Evolutionary conservation across 2,888 invertebrate species (phyloP).

Genomic region (Itoplectis maculator): DNA sequence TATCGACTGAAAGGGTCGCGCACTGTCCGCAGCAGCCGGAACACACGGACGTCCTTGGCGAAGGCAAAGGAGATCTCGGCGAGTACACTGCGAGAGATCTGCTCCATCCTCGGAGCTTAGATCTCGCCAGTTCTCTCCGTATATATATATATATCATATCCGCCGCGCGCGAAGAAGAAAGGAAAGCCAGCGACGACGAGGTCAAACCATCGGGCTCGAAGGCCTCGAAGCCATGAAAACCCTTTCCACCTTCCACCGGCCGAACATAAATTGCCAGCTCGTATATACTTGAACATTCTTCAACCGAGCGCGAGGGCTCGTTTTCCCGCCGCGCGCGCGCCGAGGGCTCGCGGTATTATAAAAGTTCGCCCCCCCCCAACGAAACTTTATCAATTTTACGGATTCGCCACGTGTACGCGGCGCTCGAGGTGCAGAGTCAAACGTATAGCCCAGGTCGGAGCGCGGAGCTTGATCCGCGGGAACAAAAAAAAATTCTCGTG

Average conservation of each 20-base stretch:
- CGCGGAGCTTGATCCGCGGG: slow-evolving; percentile 40
- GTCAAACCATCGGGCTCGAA: slow-evolving; percentile 8
- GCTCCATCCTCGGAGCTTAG: slow-evolving; percentile 3
- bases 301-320: slow-evolving; percentile 62
- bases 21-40: slow-evolving; percentile 11
- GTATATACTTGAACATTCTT: slow-evolving; percentile 82
- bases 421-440: slow-evolving; percentile 53
- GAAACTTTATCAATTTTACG: slow-evolving; percentile 84
- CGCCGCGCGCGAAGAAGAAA: not conserved
- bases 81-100: slow-evolving; percentile 49
- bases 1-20: slow-evolving; percentile 29
- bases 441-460: slow-evolving; percentile 22
- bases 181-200: slow-evolving; percentile 15
- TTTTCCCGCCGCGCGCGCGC: not conserved
- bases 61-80: slow-evolving; percentile 33
- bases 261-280: slow-evolving; percentile 81
- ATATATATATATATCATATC: not conserved
- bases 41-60: slow-evolving; percentile 26
- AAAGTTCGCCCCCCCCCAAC: slow-evolving; percentile 77
- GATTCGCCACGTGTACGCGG: slow-evolving; percentile 78
- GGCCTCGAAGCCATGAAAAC: slow-evolving; percentile 21
- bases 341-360: slow-evolving; percentile 79
- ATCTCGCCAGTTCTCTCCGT: not conserved
- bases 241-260: slow-evolving; percentile 58
- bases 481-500: slow-evolving; percentile 17